These are phyloP conservation scores for Musca domestica DNA, from an alignment of 1,140 invertebrate genomes.

Conservation along the genomic window DNA sequence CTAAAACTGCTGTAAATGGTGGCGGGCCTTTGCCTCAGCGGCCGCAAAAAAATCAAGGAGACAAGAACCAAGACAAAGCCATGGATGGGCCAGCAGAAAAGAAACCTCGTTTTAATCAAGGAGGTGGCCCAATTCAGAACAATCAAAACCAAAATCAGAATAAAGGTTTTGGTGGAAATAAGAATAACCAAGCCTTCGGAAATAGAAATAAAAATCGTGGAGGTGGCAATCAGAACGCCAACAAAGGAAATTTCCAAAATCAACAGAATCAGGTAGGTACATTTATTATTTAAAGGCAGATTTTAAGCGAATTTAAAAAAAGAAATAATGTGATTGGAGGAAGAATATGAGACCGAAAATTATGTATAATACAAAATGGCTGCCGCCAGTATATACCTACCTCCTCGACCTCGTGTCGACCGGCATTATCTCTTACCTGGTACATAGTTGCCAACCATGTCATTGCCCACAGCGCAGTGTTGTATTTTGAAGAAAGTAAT, in stretches of 20 bases:
- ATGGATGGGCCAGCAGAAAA: conserved; percentile 25
- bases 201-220: conserved; percentile 19
- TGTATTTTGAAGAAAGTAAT: too few relatives aligned
- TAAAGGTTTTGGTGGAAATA: conserved; percentile 6
- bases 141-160: conserved; percentile 19
- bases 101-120: conserved; percentile 28
- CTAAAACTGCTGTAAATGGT: conserved; percentile 18
- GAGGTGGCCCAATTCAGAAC: neutral
- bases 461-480: too few relatives aligned
- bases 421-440: too few relatives aligned
- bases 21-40: conserved; percentile 25
- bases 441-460: conserved; percentile 7
- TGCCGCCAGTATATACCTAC: neutral
- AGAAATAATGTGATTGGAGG: neutral
- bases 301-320: neutral
- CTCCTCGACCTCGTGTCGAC: too few relatives aligned
- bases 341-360: conserved; percentile 1
- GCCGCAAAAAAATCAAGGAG: conserved; percentile 23
- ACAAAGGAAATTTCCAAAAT: conserved; percentile 26
- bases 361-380: conserved; percentile 16
- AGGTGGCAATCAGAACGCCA: conserved; percentile 3
- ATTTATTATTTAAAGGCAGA: neutral
- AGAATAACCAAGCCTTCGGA: neutral
- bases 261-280: conserved; percentile 21
- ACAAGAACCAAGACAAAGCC: conserved; percentile 20